Evolutionary conservation across 2,888 invertebrate genomes (phyloP).

Genomic region (Caenorhabditis zanzibari): DNA sequence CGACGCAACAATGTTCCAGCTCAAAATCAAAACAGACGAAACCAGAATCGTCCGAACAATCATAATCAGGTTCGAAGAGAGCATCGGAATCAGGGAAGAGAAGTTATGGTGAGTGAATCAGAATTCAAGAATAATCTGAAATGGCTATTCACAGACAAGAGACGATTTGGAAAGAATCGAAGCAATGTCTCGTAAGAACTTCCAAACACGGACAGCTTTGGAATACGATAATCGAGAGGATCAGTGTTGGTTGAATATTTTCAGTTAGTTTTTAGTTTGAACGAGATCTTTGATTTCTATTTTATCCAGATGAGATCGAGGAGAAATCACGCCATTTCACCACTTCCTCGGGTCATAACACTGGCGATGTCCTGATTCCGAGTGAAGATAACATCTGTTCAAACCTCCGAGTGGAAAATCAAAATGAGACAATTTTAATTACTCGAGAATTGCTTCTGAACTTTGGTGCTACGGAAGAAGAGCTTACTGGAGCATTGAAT

Average conservation of each 20-base stretch:
- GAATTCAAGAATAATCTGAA: background rate
- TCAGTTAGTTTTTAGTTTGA: conserved; percentile 9
- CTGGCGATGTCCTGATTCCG: conserved; percentile 22
- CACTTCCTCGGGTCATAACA: background rate
- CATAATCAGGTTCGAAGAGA: conserved; percentile 29
- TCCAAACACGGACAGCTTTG: conserved; percentile 46
- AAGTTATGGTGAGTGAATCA: background rate
- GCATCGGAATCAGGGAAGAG: conserved; percentile 10
- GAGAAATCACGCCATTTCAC: conserved; percentile 15
- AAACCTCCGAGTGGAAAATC: conserved; percentile 22
- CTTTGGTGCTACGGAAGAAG: conserved; percentile 24
- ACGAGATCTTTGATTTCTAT: background rate
- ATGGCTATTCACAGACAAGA: conserved; percentile 12
- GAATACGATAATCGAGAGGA: conserved; percentile 43
- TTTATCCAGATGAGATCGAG: conserved; percentile 16
- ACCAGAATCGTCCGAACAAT: conserved; percentile 28
- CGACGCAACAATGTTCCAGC: conserved; percentile 22
- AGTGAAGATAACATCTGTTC: conserved; percentile 31
- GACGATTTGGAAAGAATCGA: conserved; percentile 53
- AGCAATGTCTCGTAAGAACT: conserved; percentile 22
- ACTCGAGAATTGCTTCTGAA: conserved; percentile 20
- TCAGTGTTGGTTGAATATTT: conserved; percentile 44
- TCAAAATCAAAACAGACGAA: conserved; percentile 33
- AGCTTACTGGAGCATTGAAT: conserved; percentile 6
- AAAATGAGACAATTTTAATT: conserved; percentile 13